A percentile compares a stretch with the other conserved stretches of the same genome.
Conservation (phyloP, 2,888 invertebrate genomes). For the Neoascia interrupta region DNA sequence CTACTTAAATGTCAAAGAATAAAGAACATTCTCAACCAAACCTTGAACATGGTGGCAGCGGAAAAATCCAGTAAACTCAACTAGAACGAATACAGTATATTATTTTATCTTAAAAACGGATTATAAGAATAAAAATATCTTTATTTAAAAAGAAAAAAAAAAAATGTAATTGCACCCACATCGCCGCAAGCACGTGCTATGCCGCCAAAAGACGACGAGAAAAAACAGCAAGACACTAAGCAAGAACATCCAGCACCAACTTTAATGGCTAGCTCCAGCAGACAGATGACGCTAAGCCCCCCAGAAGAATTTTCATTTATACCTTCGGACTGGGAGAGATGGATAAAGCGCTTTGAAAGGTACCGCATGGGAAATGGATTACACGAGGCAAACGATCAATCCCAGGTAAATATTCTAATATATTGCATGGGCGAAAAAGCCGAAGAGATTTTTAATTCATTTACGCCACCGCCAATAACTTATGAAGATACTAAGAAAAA, state of each 20-base stretch:
- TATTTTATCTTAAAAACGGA: too few relatives aligned
- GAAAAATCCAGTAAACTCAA: too few relatives aligned
- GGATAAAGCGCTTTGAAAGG: constrained; percentile 6
- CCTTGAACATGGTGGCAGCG: too few relatives aligned
- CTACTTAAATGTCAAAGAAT: too few relatives aligned
- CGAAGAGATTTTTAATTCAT: constrained; percentile 20
- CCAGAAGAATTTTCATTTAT: constrained; percentile 10
- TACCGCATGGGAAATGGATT: constrained; percentile 9
- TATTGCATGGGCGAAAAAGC: constrained; percentile 32
- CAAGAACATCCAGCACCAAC: background rate
- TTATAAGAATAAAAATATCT: too few relatives aligned
- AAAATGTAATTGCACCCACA: too few relatives aligned
- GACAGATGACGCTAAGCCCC: constrained; percentile 2
- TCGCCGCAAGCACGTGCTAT: too few relatives aligned
- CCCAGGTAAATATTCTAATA: constrained; percentile 22
- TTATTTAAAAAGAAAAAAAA: too few relatives aligned
- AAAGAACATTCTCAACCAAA: too few relatives aligned
- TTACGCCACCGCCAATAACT: background rate
- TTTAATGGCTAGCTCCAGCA: background rate
- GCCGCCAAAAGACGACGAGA: too few relatives aligned
- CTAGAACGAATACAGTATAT: too few relatives aligned
- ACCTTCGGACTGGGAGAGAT: constrained; percentile 20
- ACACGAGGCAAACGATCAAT: background rate
- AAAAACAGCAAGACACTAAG: too few relatives aligned
- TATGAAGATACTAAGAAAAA: background rate